phyloP scores from a whole-genome alignment of 2,888 invertebrate species.

The Neoascia interrupta region DNA sequence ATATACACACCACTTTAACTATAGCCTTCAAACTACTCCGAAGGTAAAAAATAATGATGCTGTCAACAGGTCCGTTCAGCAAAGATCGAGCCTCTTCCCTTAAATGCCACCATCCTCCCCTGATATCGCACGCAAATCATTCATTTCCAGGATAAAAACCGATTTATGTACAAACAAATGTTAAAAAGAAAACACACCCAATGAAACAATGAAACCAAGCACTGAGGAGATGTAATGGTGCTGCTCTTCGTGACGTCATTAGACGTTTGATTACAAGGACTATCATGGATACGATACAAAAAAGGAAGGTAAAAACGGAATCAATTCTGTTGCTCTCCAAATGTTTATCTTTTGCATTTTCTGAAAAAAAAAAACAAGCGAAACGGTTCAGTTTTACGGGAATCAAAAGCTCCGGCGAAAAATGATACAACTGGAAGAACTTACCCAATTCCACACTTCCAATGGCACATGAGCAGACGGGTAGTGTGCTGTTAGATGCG shows the following conservation, averaged over 20 bases:
- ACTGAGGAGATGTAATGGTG: background rate
- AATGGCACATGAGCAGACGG: conserved; percentile 52
- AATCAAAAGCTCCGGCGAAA: conserved; percentile 37
- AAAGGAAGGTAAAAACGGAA: conserved; percentile 6
- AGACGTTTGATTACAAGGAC: conserved; percentile 47
- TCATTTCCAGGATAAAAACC: too few relatives aligned
- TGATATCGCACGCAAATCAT: background rate
- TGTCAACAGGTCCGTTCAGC: conserved; percentile 35
- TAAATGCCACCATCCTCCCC: background rate
- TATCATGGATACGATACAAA: conserved; percentile 23
- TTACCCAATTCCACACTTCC: conserved; percentile 6
- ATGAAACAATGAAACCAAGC: conserved; percentile 6
- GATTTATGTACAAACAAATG: too few relatives aligned
- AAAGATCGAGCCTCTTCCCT: background rate
- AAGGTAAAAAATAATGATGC: conserved; percentile 36
- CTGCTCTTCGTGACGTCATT: conserved; percentile 36
- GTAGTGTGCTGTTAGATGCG: background rate
- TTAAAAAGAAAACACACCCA: conserved; percentile 17
- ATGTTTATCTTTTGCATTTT: conserved; percentile 21
- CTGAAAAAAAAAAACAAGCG: background rate
- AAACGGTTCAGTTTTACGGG: conserved; percentile 31
- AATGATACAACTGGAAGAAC: conserved; percentile 36
- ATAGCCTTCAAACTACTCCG: conserved; percentile 27
- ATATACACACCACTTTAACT: conserved; percentile 13
- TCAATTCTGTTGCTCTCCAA: background rate